Percentiles rank a stretch among this genome's conserved stretches.
Conservation (phyloP, 1,140 invertebrate genomes). For the Geopemphigus sp. region DNA sequence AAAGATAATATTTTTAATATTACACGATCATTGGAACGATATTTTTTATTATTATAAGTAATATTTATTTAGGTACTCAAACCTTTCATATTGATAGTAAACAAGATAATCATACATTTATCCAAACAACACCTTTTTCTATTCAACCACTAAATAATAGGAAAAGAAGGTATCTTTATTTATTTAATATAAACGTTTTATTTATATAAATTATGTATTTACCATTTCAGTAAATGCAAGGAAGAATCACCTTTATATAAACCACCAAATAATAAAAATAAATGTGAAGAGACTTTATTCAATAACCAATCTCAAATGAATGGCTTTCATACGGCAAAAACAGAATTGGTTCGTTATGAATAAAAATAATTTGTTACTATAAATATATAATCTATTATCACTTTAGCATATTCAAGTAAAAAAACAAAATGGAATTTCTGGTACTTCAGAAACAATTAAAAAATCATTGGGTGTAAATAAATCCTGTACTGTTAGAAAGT, state of each 20-base stretch:
- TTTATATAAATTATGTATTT: not conserved
- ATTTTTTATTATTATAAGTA: not conserved
- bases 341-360: slow-evolving; percentile 13
- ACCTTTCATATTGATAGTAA: not conserved
- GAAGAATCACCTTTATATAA: not conserved
- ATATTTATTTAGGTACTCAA: slow-evolving; percentile 9
- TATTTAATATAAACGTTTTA: not conserved
- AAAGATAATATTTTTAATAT: not conserved
- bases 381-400: not conserved
- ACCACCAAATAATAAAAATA: not conserved
- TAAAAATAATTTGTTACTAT: too few species aligned
- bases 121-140: not conserved
- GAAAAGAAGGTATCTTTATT: slow-evolving; percentile 39
- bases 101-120: not conserved
- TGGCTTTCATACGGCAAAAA: slow-evolving; percentile 47
- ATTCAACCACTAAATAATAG: slow-evolving; percentile 23
- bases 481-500: slow-evolving; percentile 27
- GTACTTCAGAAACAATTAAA: slow-evolving; percentile 39
- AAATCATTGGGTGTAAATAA: slow-evolving; percentile 36
- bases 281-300: slow-evolving; percentile 3
- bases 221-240: slow-evolving; percentile 17
- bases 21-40: too few species aligned
- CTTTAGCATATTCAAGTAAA: slow-evolving; percentile 46
- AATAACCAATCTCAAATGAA: slow-evolving; percentile 16
- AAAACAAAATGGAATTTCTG: slow-evolving; percentile 43